Evolutionary conservation across 1,140 invertebrate genomes (phyloP), one percentile per base, ranked within the genome.

Genomic region (Pentalonia nigronervosa): DNA sequence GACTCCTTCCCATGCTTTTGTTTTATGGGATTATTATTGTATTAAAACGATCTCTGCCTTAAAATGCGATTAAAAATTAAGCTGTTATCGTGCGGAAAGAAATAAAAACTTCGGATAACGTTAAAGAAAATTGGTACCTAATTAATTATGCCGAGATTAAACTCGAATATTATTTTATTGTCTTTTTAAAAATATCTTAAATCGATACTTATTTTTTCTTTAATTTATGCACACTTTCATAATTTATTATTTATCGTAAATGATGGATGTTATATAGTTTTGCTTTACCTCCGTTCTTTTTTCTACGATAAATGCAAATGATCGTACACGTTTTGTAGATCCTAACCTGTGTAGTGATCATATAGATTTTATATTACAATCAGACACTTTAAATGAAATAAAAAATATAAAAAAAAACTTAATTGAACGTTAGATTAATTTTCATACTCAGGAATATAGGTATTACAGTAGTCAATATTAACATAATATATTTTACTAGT

Each of bases 1-100:
- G 91, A 93, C 47, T 93, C 34, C 91, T 93, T 93, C 76, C 91
- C 48, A 76, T 67, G 76, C 91, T 83, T 93, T 93, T 93, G 91
- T 86, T 93, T 93, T 86, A 86, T 86, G 30, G 48, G 30, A 86
- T 93, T 93, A 93, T 93, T 93, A 93, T 93, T 93, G 91, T 93
- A 93, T 93, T 93, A 93, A 93, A 93, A 93, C 91, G 91, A 93
- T 86, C 47, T 93, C 81, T 53, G 91, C 91, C 81, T 93, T 93
- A 93, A 93, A 93, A 93, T 36, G 91, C 67, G 91, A 93, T 93
- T 93, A 93, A 93, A 93, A 93, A 93, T 93, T 93, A 93, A 93
- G 91, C 91, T 86, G 76, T 86, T 93, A 93, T 93, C 91, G 76
- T 47, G 67, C 45, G 34, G 21, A 48, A 92, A 83, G 36, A 34